Evolutionary conservation across 1,140 invertebrate species (phyloP).

Genomic region (Hetaerina americana): DNA sequence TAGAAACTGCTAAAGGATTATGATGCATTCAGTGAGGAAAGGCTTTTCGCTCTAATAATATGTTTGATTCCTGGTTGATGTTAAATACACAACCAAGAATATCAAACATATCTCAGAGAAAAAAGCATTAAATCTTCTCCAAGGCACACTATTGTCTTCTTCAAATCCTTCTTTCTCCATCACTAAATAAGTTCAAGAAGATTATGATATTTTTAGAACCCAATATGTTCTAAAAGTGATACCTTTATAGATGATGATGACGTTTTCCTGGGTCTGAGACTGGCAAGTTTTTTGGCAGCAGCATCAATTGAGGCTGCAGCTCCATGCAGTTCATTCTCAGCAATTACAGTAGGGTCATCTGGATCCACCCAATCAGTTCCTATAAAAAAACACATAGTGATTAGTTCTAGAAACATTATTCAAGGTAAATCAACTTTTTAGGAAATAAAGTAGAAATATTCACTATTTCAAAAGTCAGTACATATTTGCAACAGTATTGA

Average conservation of each 20-base stretch:
- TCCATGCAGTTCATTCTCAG: conserved; percentile 94
- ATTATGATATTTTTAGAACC: too few species aligned
- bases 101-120: conserved; percentile 99
- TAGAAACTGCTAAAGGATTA: too few species aligned
- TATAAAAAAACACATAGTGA: conserved; percentile 19
- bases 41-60: conserved; percentile 66
- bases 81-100: conserved; percentile 92
- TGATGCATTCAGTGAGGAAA: too few species aligned
- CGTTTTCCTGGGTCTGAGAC: conserved; percentile 58
- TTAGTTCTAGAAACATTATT: not conserved
- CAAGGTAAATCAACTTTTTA: not conserved
- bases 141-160: too few species aligned
- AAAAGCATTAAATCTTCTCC: conserved; percentile 12
- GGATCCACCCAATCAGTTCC: conserved; percentile 88
- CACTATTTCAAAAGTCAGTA: too few species aligned
- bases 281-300: conserved; percentile 89
- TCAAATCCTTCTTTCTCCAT: too few species aligned
- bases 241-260: not conserved
- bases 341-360: conserved; percentile 93
- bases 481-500: too few species aligned
- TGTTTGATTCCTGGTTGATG: conserved; percentile 98
- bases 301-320: conserved; percentile 97
- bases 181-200: too few species aligned
- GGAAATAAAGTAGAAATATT: not conserved
- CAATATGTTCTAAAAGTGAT: not conserved